phyloP scores from a whole-genome alignment of 1,140 invertebrate species.

The Diabrotica undecimpunctata region DNA sequence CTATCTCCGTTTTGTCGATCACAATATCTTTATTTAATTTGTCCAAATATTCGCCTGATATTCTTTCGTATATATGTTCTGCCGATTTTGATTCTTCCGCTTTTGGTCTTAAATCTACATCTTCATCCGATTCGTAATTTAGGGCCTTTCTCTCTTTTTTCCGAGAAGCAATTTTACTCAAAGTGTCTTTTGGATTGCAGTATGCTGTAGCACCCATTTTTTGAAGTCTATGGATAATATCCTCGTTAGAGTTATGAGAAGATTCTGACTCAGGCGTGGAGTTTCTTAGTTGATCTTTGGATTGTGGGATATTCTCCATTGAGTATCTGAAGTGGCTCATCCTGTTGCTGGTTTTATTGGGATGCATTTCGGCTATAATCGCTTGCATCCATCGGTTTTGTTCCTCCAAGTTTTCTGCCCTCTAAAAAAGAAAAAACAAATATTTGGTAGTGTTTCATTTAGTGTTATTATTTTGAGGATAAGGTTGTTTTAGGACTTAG shows the following conservation, averaged over 20 bases:
- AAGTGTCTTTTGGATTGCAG: background rate
- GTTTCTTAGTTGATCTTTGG: background rate
- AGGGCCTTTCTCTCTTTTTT: background rate
- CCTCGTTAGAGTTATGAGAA: background rate
- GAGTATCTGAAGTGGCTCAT: constrained; percentile 46
- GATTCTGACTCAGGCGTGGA: background rate
- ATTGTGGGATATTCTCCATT: constrained; percentile 34
- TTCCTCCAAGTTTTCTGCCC: constrained; percentile 43
- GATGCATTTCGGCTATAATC: constrained; percentile 44
- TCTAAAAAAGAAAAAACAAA: constrained; percentile 38
- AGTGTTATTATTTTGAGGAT: no score
- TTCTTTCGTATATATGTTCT: constrained; percentile 25
- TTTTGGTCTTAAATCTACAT: constrained; percentile 18
- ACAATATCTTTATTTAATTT: background rate
- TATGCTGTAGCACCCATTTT: constrained; percentile 35
- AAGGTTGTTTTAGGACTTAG: no score
- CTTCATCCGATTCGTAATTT: constrained; percentile 7
- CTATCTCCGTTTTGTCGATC: no score
- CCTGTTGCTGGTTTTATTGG: constrained; percentile 27
- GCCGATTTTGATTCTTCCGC: constrained; percentile 1
- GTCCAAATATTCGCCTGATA: background rate
- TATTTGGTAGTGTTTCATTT: no score
- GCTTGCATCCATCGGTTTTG: constrained; percentile 50
- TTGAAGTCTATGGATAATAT: constrained; percentile 34
- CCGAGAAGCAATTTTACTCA: constrained; percentile 1